Conservation (phyloP, 2,113 vertebrate species). For the Alaudala cheleensis region DNA sequence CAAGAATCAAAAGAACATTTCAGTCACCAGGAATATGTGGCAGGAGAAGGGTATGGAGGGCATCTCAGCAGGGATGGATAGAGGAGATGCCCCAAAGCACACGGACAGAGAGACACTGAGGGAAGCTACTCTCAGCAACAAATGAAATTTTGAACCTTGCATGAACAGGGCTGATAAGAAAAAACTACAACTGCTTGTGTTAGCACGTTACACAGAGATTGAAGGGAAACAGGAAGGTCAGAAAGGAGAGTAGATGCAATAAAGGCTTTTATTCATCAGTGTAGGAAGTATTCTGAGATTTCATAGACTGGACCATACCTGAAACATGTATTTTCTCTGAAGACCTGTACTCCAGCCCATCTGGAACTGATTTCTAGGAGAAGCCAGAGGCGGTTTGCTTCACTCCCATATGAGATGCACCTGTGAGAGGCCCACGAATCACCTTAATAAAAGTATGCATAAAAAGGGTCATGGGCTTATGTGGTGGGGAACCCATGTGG, state of each 20-base stretch:
- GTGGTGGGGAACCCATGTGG: not conserved
- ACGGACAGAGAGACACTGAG: not conserved
- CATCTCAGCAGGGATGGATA: not conserved
- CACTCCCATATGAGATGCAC: constrained; percentile 33
- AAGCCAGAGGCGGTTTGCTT: not conserved
- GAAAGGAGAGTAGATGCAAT: not conserved
- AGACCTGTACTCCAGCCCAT: constrained; percentile 3
- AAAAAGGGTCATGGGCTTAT: not conserved
- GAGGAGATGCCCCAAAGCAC: not conserved
- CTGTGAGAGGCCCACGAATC: constrained; percentile 30
- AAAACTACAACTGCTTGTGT: not conserved
- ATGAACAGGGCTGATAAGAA: not conserved
- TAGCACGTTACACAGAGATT: not conserved
- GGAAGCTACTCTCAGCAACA: not conserved
- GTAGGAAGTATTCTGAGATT: constrained; percentile 3
- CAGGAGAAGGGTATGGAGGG: not conserved
- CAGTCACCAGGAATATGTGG: not conserved
- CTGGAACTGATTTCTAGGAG: constrained; percentile 38
- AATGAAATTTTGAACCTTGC: not conserved
- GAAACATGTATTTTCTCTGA: constrained; percentile 31
- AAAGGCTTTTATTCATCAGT: not conserved
- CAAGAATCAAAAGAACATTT: not conserved
- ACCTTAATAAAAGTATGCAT: not conserved
- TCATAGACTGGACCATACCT: constrained; percentile 3
- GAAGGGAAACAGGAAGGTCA: not conserved